phyloP scores from a whole-genome alignment of 2,113 vertebrate species.

The Tyto alba region DNA sequence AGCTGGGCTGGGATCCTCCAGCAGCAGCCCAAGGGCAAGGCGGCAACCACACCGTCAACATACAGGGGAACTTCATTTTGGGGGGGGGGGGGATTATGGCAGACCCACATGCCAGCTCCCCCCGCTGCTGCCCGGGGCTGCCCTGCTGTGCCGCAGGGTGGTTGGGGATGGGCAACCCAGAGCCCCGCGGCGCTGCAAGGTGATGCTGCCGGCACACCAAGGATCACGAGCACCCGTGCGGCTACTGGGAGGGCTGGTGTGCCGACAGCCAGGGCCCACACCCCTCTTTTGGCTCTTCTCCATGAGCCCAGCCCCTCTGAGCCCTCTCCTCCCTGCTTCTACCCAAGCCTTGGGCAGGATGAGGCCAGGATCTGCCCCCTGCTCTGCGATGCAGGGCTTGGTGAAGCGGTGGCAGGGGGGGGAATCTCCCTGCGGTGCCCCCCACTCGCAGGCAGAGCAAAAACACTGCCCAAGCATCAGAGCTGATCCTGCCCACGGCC shows the following conservation, averaged over 20 bases:
- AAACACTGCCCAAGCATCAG: background rate
- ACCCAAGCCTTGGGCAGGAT: background rate
- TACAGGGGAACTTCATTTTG: fast-evolving
- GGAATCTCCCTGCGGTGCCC: background rate
- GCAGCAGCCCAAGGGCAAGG: fast-evolving
- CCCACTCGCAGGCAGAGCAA: background rate
- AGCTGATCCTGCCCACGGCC: background rate
- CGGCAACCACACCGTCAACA: fast-evolving
- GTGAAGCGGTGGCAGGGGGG: too few relatives aligned
- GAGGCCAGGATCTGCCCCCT: background rate
- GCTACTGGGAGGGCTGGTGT: background rate
- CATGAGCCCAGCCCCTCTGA: background rate
- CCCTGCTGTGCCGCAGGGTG: background rate
- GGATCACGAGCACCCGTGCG: background rate
- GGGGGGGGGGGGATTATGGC: background rate
- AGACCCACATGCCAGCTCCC: background rate
- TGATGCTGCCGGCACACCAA: fast-evolving
- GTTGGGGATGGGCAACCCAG: background rate
- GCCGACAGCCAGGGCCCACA: background rate
- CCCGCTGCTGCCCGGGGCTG: fast-evolving
- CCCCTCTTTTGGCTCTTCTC: background rate
- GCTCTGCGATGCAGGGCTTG: fast-evolving
- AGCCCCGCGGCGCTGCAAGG: fast-evolving
- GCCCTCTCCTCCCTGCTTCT: background rate
- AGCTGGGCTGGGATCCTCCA: background rate